A percentile compares a stretch with the other conserved stretches of the same genome.
Evolutionary conservation across 2,888 invertebrate species (phyloP).

Genomic region (Hyles lineata): DNA sequence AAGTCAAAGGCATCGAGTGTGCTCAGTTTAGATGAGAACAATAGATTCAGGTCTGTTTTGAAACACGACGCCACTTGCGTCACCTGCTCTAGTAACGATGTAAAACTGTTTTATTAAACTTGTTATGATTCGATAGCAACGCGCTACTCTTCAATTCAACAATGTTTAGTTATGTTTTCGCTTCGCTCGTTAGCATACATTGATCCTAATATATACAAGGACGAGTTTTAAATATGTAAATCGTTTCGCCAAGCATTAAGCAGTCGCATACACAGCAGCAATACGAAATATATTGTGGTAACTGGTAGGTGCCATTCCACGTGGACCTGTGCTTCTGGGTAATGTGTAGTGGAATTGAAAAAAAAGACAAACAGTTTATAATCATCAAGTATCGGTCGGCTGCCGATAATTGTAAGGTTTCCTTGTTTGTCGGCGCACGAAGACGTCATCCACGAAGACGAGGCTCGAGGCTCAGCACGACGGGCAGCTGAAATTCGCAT

Average conservation of each 20-base stretch:
- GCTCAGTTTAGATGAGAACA: conserved; percentile 56
- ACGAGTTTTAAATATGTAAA: conserved; percentile 32
- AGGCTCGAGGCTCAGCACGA: neutral
- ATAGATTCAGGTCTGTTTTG: conserved; percentile 59
- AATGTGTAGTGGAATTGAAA: conserved; percentile 33
- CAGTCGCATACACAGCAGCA: conserved; percentile 24
- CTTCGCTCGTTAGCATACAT: conserved; percentile 47
- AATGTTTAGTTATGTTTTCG: conserved; percentile 49
- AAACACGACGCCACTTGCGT: conserved; percentile 58
- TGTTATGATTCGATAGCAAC: conserved; percentile 42
- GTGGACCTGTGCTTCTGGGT: neutral
- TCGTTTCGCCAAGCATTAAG: conserved; percentile 39
- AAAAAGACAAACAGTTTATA: conserved; percentile 12
- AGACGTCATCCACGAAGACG: conserved; percentile 17
- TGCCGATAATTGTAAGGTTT: conserved; percentile 54
- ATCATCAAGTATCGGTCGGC: conserved; percentile 32
- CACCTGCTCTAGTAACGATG: conserved; percentile 53
- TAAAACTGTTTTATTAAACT: conserved; percentile 43
- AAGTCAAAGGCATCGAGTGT: conserved; percentile 50
- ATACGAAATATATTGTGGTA: conserved; percentile 29
- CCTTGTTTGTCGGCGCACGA: conserved; percentile 44
- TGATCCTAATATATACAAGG: conserved; percentile 38
- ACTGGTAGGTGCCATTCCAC: conserved; percentile 4
- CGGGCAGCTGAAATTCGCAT: conserved; percentile 35
- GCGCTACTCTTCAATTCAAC: conserved; percentile 43